A percentile compares a stretch with the other conserved stretches of the same genome.
Evolutionary conservation across 2,888 invertebrate species (phyloP).

Genomic region (Erebia epiphron): DNA sequence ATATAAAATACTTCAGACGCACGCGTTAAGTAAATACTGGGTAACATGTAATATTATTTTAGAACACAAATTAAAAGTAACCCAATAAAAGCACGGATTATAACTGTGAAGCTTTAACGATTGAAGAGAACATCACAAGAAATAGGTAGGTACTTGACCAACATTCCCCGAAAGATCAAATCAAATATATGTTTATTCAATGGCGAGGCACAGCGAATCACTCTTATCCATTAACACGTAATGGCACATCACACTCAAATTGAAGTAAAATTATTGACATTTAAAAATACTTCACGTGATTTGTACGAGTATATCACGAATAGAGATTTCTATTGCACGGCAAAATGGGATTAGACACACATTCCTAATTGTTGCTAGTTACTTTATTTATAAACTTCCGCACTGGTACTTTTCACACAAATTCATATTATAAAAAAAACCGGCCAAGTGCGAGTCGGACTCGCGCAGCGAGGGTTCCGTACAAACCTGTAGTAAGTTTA

Average conservation of each 20-base stretch:
- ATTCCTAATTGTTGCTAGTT: constrained; percentile 15
- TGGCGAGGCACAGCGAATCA: constrained; percentile 23
- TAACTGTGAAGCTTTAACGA: constrained; percentile 29
- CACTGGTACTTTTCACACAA: not conserved
- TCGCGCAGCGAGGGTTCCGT: too few species aligned
- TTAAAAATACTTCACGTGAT: constrained; percentile 26
- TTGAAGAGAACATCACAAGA: constrained; percentile 48
- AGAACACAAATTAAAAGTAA: constrained; percentile 20
- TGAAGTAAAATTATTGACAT: constrained; percentile 22
- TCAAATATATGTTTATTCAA: constrained; percentile 33
- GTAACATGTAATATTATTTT: constrained; percentile 22
- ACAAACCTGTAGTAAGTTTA: too few species aligned
- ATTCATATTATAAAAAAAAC: not conserved
- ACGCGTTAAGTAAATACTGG: constrained; percentile 12
- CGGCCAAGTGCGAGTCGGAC: too few species aligned
- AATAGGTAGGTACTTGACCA: constrained; percentile 51
- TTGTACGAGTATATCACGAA: constrained; percentile 12
- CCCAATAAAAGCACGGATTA: constrained; percentile 30
- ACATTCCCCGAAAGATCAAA: constrained; percentile 44
- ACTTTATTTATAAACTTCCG: constrained; percentile 3
- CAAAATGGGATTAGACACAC: constrained; percentile 23
- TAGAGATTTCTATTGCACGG: constrained; percentile 18
- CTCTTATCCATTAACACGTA: constrained; percentile 27
- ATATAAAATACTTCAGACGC: not conserved
- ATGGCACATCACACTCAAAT: constrained; percentile 26